Evolutionary conservation across 2,888 invertebrate species (phyloP), one percentile per base, ranked within the genome.

Genomic region (Lottia gigantea): DNA sequence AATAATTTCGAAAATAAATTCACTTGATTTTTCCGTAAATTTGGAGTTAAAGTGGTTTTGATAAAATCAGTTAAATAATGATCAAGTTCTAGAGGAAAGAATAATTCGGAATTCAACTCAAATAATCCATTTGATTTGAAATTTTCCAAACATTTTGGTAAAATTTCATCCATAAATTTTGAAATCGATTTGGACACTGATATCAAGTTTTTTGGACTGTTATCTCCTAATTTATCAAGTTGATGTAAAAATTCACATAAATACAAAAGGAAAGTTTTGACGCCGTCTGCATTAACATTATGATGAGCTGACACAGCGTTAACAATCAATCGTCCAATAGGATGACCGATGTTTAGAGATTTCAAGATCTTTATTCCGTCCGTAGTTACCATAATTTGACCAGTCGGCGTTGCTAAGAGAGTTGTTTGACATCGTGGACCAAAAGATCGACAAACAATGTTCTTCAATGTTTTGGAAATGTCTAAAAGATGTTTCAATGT

Each of bases 341-440:
- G 85, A 68, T 85, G 83, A n/a, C 75, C 66, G 6, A 80, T 71
- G 26, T 80, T 75, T 0, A 85, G 72, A 55, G 79, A 69, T 19
- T 80, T 76, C 40, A 83, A 62, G 23, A 83, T 78, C 7, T 76
- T 76, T 3, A 74, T 66, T 15, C 83, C 82, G 74, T 83, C 80
- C 67, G 74, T 78, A 0, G 78, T 76, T 15, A 76, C 68, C 49
- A 72, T n/a, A 4, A 75, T 71, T 40, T 72, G 70, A 7, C 79
- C 78, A 46, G 83, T 83, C 19, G 73, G 71, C 3, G 82, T 78
- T 12, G 78, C 77, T 26, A 83, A 62, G 67, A 84, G 70, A 19
- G 80, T 79, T 31, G 78, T 76, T 15, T 64, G 46, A 64, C 82
- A 78, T n/a, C 74, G 74, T 16, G 83, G 84, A 14, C 84, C 84